These are phyloP conservation scores for Drosophila bunnanda DNA, from an alignment of 2,888 invertebrate genomes.

Conservation along the genomic window DNA sequence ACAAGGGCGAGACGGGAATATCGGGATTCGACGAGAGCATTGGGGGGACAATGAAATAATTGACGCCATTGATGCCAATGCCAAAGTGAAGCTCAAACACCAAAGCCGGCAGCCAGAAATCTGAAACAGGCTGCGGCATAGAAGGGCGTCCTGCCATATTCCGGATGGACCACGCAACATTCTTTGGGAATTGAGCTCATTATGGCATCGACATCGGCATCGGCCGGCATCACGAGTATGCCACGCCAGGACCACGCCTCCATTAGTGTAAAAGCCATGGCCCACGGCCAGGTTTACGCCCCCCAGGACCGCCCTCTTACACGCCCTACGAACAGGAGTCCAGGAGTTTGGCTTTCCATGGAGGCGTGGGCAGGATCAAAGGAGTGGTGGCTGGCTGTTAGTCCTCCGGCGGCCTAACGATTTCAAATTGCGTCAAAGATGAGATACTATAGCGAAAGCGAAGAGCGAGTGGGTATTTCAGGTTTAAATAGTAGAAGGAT, in stretches of 20 bases:
- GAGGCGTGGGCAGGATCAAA: constrained; percentile 35
- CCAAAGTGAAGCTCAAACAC: constrained; percentile 34
- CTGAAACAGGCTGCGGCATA: constrained; percentile 14
- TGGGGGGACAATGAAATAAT: constrained; percentile 79
- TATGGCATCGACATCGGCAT: constrained; percentile 65
- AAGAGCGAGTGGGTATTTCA: constrained; percentile 4
- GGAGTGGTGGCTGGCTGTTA: constrained; percentile 24
- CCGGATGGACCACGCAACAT: constrained; percentile 55
- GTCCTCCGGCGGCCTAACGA: constrained; percentile 57
- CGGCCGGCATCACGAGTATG: constrained; percentile 50
- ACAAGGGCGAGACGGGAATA: constrained; percentile 26
- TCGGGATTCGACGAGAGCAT: constrained; percentile 21
- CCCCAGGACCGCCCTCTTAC: constrained; percentile 36
- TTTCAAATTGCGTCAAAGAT: constrained; percentile 72
- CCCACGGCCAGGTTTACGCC: constrained; percentile 57
- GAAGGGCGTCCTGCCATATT: constrained; percentile 1
- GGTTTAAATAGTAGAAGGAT: neutral
- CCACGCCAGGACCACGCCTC: constrained; percentile 69
- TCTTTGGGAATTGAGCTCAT: constrained; percentile 81
- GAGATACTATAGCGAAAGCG: constrained; percentile 55
- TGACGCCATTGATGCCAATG: constrained; percentile 81
- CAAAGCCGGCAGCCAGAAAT: constrained; percentile 35
- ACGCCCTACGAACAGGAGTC: constrained; percentile 49
- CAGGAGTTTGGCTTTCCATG: constrained; percentile 47
- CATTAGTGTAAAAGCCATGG: constrained; percentile 75